Percentiles rank a stretch among this genome's conserved stretches.
Evolutionary conservation across 2,888 invertebrate genomes (phyloP).

Genomic region (Alloplasta piceator): DNA sequence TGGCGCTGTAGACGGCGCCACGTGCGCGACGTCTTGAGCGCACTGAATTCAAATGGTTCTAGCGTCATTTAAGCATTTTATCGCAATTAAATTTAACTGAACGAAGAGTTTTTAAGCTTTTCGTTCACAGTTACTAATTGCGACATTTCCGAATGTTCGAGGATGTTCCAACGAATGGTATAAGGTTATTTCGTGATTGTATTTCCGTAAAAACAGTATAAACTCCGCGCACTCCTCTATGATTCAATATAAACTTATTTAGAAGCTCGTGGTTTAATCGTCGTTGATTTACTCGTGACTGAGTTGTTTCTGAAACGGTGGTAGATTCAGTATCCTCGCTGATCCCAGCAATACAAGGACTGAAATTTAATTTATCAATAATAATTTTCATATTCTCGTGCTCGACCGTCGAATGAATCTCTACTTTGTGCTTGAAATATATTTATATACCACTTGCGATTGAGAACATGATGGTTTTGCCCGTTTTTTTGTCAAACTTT

Average conservation of each 20-base stretch:
- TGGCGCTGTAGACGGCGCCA: slow-evolving; percentile 7
- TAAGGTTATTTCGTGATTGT: too few relatives aligned
- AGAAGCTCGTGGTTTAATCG: not conserved
- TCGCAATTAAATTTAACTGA: not conserved
- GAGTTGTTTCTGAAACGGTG: slow-evolving; percentile 77
- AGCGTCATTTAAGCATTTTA: not conserved
- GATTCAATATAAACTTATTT: slow-evolving; percentile 19
- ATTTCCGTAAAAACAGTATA: slow-evolving; percentile 1
- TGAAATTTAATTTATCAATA: slow-evolving; percentile 81
- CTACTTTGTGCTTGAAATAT: slow-evolving; percentile 19
- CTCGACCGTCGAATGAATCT: not conserved
- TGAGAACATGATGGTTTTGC: slow-evolving; percentile 83
- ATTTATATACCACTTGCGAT: slow-evolving; percentile 83
- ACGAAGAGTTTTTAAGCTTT: not conserved
- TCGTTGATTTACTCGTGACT: slow-evolving; percentile 54
- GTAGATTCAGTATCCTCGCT: slow-evolving; percentile 85
- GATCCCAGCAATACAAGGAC: slow-evolving; percentile 86
- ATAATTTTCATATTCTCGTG: not conserved
- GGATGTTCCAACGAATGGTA: not conserved
- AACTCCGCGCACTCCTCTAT: not conserved
- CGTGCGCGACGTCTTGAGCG: not conserved
- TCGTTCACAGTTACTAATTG: not conserved
- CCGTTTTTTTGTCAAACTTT: slow-evolving; percentile 84
- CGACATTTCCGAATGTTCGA: not conserved
- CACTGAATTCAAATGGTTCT: not conserved